A percentile compares a stretch with the other conserved stretches of the same genome.
These are phyloP conservation scores for Montipora cactus DNA, from an alignment of 64 coral and sea anemone species.

Conservation along the genomic window DNA sequence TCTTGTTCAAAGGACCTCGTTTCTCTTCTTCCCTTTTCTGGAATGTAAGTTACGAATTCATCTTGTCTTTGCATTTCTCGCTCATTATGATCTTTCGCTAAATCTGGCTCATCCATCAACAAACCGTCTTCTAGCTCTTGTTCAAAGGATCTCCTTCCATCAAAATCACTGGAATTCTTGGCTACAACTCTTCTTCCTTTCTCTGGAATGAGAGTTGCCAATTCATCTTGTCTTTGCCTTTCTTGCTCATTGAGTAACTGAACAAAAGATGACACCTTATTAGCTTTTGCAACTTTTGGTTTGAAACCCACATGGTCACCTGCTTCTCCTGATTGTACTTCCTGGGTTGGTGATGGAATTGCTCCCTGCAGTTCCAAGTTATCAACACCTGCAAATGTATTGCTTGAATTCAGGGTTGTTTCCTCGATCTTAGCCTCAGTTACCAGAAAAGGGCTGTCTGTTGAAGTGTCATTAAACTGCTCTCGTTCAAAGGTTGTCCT, in stretches of 20 bases:
- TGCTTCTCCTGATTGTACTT: neutral
- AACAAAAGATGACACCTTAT: conserved; percentile 40
- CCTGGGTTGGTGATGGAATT: conserved; percentile 17
- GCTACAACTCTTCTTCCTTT: conserved; percentile 29
- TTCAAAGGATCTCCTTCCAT: conserved; percentile 72
- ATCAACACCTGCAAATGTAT: conserved; percentile 42
- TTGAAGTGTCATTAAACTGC: conserved; percentile 75
- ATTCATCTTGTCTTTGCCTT: conserved; percentile 32
- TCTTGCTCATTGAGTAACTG: conserved; percentile 40
- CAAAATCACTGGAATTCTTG: conserved; percentile 62
- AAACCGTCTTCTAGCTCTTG: conserved; percentile 65
- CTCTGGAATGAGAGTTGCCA: neutral
- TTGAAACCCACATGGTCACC: neutral
- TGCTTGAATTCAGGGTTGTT: conserved; percentile 7
- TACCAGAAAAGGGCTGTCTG: conserved; percentile 37
- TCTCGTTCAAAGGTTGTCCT: conserved; percentile 78
- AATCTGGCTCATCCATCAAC: conserved; percentile 46
- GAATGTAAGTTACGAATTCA: neutral
- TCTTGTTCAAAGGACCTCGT: conserved; percentile 72
- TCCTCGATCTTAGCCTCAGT: conserved; percentile 43
- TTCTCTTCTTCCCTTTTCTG: conserved; percentile 5
- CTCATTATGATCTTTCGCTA: neutral
- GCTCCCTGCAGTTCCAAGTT: conserved; percentile 15
- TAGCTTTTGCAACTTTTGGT: conserved; percentile 5
- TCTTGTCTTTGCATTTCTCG: conserved; percentile 45